These are phyloP conservation scores for Druon quercuslanigerum DNA, from an alignment of 1,140 invertebrate species.

Conservation along the genomic window DNA sequence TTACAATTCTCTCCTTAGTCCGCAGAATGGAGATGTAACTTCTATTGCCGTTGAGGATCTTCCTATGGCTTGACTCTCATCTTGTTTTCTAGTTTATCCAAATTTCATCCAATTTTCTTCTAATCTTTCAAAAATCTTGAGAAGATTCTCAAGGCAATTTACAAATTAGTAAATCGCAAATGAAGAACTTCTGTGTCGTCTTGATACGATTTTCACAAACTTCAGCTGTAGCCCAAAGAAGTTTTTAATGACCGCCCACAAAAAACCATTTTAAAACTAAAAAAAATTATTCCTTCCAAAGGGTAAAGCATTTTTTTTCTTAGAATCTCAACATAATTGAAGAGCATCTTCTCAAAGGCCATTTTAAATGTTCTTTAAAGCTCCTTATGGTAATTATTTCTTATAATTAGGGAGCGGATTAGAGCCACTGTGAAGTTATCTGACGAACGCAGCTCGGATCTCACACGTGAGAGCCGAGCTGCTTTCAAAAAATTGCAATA, in stretches of 20 bases:
- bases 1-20: conserved; percentile 67
- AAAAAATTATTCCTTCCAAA: too few relatives aligned
- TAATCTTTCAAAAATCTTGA: not conserved
- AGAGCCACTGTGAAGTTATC: too few relatives aligned
- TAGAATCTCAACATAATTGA: too few relatives aligned
- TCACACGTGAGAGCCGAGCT: too few relatives aligned
- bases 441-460: too few relatives aligned
- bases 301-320: too few relatives aligned
- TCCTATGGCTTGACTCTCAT: conserved; percentile 55
- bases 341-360: too few relatives aligned
- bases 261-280: not conserved
- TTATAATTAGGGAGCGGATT: too few relatives aligned
- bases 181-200: not conserved
- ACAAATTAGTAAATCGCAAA: not conserved
- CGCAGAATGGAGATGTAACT: conserved; percentile 56
- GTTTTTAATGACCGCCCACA: not conserved
- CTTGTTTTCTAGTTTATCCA: not conserved
- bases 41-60: conserved; percentile 50
- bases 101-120: not conserved
- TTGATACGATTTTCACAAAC: not conserved
- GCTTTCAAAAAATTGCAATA: too few relatives aligned
- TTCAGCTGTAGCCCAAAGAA: conserved; percentile 20
- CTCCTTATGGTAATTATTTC: too few relatives aligned
- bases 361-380: too few relatives aligned
- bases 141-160: conserved; percentile 11